Conservation (phyloP, 1,140 invertebrate species). For the Aporrectodea caliginosa region DNA sequence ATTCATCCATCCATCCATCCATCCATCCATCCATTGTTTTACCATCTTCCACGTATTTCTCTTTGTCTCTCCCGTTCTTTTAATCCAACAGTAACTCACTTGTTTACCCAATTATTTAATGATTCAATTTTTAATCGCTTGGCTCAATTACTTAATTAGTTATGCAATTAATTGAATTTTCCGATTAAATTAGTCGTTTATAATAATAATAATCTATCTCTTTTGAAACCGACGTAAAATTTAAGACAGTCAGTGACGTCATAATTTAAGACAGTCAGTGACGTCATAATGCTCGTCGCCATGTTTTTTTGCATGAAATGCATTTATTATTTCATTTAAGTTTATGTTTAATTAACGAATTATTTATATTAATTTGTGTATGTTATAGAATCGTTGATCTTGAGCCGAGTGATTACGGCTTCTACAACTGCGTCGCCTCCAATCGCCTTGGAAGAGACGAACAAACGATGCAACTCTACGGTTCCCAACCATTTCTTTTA, state of each 20-base stretch:
- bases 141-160: no score
- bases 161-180: no score
- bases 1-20: no score
- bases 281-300: not conserved
- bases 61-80: no score
- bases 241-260: not conserved
- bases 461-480: constrained; percentile 77
- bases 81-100: no score
- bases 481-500: constrained; percentile 61
- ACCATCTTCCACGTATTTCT: no score
- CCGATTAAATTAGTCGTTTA: not conserved
- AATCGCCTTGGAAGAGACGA: constrained; percentile 82
- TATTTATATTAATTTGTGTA: not conserved
- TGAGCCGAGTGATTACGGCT: constrained; percentile 67
- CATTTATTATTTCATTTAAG: not conserved
- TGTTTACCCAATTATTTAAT: no score
- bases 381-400: not conserved
- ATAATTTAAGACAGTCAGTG: not conserved
- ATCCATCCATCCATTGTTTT: no score
- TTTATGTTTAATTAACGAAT: not conserved
- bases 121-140: no score
- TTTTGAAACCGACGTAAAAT: not conserved
- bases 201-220: not conserved
- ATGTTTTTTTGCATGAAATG: not conserved
- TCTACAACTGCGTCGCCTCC: constrained; percentile 84